Conservation (phyloP, 2,888 invertebrate genomes). For the Agrotis segetum region DNA sequence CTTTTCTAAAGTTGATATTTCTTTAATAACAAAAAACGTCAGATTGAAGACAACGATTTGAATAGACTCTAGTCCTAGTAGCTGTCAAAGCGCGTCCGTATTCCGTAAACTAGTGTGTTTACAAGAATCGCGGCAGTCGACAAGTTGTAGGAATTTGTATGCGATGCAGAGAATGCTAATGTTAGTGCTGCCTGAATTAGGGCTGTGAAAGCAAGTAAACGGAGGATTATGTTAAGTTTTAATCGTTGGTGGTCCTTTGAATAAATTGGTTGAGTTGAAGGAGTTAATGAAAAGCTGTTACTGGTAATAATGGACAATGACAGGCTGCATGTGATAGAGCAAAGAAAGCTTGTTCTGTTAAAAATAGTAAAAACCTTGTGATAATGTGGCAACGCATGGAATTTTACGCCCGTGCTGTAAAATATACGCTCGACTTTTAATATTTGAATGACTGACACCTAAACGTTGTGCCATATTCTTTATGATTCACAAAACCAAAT, state of each 20-base stretch:
- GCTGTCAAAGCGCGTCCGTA: slow-evolving; percentile 57
- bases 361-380: too few species aligned
- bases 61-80: slow-evolving; percentile 8
- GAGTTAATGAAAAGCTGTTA: too few species aligned
- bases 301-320: too few species aligned
- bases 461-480: too few species aligned
- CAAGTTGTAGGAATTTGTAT: slow-evolving; percentile 76
- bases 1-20: background rate
- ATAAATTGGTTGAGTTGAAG: slow-evolving; percentile 7
- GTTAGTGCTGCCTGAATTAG: slow-evolving; percentile 71
- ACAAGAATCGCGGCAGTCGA: slow-evolving; percentile 69
- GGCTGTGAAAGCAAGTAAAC: slow-evolving; percentile 51
- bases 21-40: background rate
- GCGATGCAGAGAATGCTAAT: slow-evolving; percentile 77
- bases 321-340: too few species aligned
- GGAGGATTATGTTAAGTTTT: slow-evolving; percentile 4
- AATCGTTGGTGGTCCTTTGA: slow-evolving; percentile 48
- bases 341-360: too few species aligned
- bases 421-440: too few species aligned
- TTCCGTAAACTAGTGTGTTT: slow-evolving; percentile 75
- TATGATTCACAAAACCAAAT: too few species aligned
- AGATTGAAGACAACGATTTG: background rate
- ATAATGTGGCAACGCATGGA: too few species aligned
- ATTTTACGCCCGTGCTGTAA: too few species aligned
- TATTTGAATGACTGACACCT: too few species aligned